Percentiles rank a stretch among this genome's conserved stretches.
phyloP scores from a whole-genome alignment of 1,140 invertebrate species.

The Drosophila pseudoananassae region DNA sequence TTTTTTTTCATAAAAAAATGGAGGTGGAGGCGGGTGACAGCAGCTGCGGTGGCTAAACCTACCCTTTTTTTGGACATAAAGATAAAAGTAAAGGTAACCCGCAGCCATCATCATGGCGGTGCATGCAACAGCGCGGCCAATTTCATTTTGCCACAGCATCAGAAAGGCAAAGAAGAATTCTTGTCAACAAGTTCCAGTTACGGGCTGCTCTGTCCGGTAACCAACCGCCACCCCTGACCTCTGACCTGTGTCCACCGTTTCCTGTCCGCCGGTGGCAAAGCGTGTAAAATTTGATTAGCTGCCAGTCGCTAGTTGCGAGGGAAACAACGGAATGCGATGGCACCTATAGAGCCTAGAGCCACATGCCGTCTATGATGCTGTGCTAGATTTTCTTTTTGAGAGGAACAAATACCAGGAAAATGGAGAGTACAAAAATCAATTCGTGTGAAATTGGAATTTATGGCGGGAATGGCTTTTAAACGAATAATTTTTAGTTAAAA shows the following conservation, averaged over 20 bases:
- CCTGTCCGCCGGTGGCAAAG: slow-evolving; percentile 7
- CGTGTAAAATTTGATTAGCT: slow-evolving; percentile 57
- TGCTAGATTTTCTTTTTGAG: neutral
- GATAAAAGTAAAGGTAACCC: slow-evolving; percentile 7
- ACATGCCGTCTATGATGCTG: neutral
- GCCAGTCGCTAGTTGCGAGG: neutral
- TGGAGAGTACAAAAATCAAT: no score
- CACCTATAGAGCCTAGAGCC: slow-evolving; percentile 2
- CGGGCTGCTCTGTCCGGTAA: neutral
- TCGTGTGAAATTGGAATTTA: no score
- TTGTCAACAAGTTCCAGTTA: slow-evolving; percentile 42
- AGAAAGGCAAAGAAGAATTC: slow-evolving; percentile 20
- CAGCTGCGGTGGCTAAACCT: neutral
- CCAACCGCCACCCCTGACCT: neutral
- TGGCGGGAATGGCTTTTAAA: no score
- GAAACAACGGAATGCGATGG: slow-evolving; percentile 4
- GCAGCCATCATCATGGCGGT: slow-evolving; percentile 13
- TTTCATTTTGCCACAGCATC: slow-evolving; percentile 16
- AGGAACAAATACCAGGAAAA: neutral
- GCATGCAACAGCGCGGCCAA: slow-evolving; percentile 27
- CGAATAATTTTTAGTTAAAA: no score
- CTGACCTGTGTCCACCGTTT: neutral
- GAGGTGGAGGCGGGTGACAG: neutral
- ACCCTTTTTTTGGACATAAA: neutral
- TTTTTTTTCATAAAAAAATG: no score